A percentile compares a stretch with the other conserved stretches of the same genome.
These are phyloP conservation scores for Columbina picui DNA, from an alignment of 2,113 vertebrate species.

Conservation along the genomic window DNA sequence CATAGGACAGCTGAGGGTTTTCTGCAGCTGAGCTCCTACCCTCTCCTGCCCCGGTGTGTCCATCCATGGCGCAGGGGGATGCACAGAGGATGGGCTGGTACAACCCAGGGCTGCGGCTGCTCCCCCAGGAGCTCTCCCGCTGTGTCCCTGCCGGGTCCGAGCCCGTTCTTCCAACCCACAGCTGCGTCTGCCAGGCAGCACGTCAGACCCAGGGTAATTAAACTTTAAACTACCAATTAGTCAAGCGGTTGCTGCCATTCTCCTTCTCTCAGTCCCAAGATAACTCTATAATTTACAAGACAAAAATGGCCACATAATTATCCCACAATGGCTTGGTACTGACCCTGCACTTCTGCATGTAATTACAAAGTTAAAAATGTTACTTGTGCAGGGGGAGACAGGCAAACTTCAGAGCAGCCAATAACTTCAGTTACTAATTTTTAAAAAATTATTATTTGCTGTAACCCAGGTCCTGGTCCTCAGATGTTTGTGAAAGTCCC, in stretches of 20 bases:
- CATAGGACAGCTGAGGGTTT: neutral
- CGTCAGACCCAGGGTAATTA: constrained; percentile 64
- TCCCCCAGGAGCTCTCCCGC: neutral
- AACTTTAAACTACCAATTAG: constrained; percentile 78
- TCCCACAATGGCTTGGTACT: constrained; percentile 12
- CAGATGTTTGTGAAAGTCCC: neutral
- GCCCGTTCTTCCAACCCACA: neutral
- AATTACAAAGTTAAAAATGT: constrained; percentile 68
- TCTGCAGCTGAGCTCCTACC: neutral
- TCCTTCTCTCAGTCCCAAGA: constrained; percentile 52
- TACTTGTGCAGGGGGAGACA: neutral
- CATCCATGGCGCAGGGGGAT: neutral
- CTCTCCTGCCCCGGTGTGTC: neutral
- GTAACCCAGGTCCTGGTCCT: neutral
- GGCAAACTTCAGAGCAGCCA: neutral
- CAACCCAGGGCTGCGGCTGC: neutral
- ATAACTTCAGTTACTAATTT: neutral
- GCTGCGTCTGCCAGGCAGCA: neutral
- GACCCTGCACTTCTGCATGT: constrained; percentile 36
- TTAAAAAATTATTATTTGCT: neutral
- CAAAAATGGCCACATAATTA: constrained; percentile 74
- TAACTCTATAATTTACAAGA: constrained; percentile 70
- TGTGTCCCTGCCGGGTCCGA: neutral
- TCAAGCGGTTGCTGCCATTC: constrained; percentile 67
- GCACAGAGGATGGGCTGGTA: neutral